phyloP scores from a whole-genome alignment of 2,113 vertebrate genomes.

The Isichthys henryi region DNA sequence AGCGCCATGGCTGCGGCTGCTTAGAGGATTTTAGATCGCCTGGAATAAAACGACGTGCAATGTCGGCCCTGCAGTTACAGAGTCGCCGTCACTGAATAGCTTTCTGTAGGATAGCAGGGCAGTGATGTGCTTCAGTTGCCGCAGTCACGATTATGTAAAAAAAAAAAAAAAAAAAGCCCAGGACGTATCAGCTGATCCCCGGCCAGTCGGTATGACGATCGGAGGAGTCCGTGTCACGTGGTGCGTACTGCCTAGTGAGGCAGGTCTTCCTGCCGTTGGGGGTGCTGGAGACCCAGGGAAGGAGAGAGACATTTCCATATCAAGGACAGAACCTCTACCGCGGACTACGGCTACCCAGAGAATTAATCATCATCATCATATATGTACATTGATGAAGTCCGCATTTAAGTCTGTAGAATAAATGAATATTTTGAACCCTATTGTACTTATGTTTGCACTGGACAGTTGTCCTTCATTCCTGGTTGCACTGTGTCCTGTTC shows the following conservation, averaged over 20 bases:
- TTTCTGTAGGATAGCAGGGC: neutral
- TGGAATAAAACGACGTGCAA: neutral
- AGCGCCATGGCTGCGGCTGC: conserved; percentile 70
- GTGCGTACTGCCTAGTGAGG: neutral
- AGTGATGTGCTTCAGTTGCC: neutral
- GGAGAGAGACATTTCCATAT: neutral
- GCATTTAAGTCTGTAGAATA: neutral
- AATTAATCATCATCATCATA: neutral
- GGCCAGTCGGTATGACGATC: neutral
- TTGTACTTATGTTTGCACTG: neutral
- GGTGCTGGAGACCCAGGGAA: neutral
- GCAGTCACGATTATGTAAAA: conserved; percentile 7
- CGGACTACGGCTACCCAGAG: neutral
- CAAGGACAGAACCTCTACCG: neutral
- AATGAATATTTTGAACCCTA: neutral
- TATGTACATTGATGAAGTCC: neutral
- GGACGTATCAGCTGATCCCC: conserved; percentile 20
- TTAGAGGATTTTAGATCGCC: neutral
- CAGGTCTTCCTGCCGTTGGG: neutral
- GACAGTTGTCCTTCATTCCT: neutral
- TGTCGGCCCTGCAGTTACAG: neutral
- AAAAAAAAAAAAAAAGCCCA: neutral
- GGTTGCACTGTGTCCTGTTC: neutral
- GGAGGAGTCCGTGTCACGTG: neutral
- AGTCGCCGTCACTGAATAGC: neutral